Evolutionary conservation across 2,113 vertebrate genomes (phyloP), one percentile per base, ranked within the genome.

Genomic region (Pomatorhinus ruficollis): DNA sequence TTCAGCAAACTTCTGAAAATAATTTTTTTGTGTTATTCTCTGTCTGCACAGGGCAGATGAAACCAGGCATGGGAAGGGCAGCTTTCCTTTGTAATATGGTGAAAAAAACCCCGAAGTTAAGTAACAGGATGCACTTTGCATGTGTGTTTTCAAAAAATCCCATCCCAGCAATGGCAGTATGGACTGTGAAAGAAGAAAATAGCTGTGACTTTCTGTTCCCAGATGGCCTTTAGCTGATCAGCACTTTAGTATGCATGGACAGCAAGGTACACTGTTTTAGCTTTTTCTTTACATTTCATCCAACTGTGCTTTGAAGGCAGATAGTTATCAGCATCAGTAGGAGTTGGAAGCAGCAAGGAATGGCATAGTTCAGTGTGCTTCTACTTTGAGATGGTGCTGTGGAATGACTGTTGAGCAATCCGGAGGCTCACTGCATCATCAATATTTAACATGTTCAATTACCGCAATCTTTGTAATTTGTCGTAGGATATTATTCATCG

Each of bases 391-490:
- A 95, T 24, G 16, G 40, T 95, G 57, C 81, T 91, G 57, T 74
- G 93, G 92, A 92, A 89, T 87, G 42, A 61, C 25, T 83, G 28
- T 79, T 83, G 82, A 90, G 85, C 89, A 87, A 87, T 97, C 81
- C 50, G 65, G 75, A 79, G 83, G 59, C 83, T 87, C 27, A 27
- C 61, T 86, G 75, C 65, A 78, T 83, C 77, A 75, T 72, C 59
- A 57, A 60, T 88, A 80, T 83, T 93, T 93, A 95, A 86, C 72
- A 8, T 82, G 35, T 44, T 63, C 89, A 91, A 92, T 96, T 96
- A 93, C 78, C 2, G 11, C 61, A 80, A 81, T 93, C 90, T 81
- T 85, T 72, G 49, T 44, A 12, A 90, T 93, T 94, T 79, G 33
- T 83, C 83, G 56, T 31, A 61, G 82, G 77, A 78, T 91, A 75